A percentile compares a stretch with the other conserved stretches of the same genome.
These are phyloP conservation scores for Eulemur mongoz DNA, from an alignment of 2,797 vertebrate species.

Conservation along the genomic window DNA sequence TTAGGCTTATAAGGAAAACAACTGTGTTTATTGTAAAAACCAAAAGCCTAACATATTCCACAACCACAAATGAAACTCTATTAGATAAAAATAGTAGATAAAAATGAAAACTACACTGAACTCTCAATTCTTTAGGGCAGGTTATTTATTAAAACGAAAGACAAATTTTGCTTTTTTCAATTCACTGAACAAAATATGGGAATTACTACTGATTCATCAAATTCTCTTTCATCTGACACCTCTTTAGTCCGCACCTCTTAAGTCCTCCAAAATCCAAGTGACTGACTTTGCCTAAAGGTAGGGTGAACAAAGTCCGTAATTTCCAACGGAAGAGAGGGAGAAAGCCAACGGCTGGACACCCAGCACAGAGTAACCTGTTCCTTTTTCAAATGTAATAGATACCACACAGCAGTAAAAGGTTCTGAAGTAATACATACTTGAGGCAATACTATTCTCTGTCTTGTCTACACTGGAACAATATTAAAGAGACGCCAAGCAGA, in stretches of 20 bases:
- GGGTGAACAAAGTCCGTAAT: not conserved
- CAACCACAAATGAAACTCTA: not conserved
- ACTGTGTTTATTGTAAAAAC: not conserved
- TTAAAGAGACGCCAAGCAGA: not conserved
- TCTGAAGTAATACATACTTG: not conserved
- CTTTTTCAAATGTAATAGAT: not conserved
- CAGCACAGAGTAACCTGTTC: not conserved
- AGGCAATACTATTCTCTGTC: not conserved
- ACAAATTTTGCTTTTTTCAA: conserved; percentile 4
- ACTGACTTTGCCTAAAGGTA: not conserved
- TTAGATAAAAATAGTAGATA: not conserved
- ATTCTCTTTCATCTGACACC: conserved; percentile 19
- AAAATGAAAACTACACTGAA: conserved; percentile 10
- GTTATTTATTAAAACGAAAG: not conserved
- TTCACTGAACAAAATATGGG: not conserved
- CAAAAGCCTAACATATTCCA: not conserved
- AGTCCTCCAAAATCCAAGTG: not conserved
- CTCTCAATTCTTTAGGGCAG: not conserved
- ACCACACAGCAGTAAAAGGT: not conserved
- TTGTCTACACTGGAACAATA: not conserved
- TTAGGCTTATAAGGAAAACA: conserved; percentile 7
- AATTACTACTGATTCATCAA: not conserved
- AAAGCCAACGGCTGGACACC: not conserved
- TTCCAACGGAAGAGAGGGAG: not conserved
- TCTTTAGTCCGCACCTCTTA: not conserved